Conservation (phyloP, 2,888 invertebrate species). For the Ctena decussata region DNA sequence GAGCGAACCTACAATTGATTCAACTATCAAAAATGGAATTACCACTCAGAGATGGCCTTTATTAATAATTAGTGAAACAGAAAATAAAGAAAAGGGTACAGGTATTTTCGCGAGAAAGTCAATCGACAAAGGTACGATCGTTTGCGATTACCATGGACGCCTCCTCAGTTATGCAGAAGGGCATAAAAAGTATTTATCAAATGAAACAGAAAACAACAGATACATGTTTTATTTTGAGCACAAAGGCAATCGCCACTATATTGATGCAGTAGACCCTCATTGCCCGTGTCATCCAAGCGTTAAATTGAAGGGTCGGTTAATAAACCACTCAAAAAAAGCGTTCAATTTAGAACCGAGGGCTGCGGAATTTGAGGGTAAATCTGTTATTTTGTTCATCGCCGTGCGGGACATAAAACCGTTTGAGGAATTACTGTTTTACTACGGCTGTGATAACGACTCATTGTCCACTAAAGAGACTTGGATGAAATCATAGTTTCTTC, state of each 20-base stretch:
- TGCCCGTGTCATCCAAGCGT: neutral
- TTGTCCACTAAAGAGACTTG: too few species aligned
- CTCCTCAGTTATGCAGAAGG: neutral
- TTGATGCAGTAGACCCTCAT: neutral
- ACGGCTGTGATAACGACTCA: too few species aligned
- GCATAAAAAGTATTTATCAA: neutral
- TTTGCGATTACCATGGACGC: neutral
- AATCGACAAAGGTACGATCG: neutral
- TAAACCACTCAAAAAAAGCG: neutral
- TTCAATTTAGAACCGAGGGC: neutral
- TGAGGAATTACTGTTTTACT: too few species aligned
- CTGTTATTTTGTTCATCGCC: too few species aligned
- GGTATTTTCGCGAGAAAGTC: neutral
- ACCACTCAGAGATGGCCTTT: too few species aligned
- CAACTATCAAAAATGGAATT: too few species aligned
- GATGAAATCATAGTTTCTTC: too few species aligned
- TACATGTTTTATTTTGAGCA: conserved; percentile 5
- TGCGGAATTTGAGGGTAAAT: too few species aligned
- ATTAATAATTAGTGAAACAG: too few species aligned
- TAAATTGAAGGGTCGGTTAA: conserved; percentile 6
- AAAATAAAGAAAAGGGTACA: neutral
- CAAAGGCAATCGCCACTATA: neutral
- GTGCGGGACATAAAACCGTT: too few species aligned
- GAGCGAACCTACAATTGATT: too few species aligned
- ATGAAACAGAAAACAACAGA: neutral